Conservation (phyloP, 2,888 invertebrate species). For the Embidobia sp. region DNA sequence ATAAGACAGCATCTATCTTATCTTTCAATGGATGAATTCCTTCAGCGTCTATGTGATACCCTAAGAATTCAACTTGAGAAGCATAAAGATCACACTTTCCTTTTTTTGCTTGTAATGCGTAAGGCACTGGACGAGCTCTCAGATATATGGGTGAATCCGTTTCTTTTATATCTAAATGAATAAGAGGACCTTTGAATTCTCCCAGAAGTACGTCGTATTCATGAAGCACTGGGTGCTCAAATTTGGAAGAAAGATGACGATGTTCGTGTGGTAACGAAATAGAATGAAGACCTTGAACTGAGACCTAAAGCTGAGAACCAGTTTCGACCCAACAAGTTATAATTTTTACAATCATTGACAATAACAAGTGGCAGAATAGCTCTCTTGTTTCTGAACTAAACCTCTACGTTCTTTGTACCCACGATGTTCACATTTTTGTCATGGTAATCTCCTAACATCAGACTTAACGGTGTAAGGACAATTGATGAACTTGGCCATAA, state of each 20-base stretch:
- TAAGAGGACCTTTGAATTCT: not conserved
- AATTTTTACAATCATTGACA: not conserved
- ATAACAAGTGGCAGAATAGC: not conserved
- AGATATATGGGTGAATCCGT: constrained; percentile 4
- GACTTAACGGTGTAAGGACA: no score
- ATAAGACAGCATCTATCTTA: not conserved
- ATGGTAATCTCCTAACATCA: no score
- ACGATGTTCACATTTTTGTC: no score
- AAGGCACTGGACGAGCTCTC: constrained; percentile 7
- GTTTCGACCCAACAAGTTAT: not conserved
- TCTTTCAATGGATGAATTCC: no score
- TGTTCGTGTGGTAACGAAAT: no score
- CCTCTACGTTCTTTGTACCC: no score
- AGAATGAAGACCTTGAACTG: not conserved
- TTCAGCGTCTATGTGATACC: not conserved
- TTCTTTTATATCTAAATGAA: not conserved
- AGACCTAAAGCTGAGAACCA: not conserved
- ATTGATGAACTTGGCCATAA: no score
- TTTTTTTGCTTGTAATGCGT: constrained; percentile 1
- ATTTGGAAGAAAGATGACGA: not conserved
- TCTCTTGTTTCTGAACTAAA: not conserved
- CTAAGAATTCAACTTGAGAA: not conserved
- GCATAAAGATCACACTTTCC: not conserved
- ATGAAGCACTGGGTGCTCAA: not conserved
- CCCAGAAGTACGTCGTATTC: not conserved